Conservation (phyloP, 2,797 vertebrate species). For the Sebastolobus altivelis region DNA sequence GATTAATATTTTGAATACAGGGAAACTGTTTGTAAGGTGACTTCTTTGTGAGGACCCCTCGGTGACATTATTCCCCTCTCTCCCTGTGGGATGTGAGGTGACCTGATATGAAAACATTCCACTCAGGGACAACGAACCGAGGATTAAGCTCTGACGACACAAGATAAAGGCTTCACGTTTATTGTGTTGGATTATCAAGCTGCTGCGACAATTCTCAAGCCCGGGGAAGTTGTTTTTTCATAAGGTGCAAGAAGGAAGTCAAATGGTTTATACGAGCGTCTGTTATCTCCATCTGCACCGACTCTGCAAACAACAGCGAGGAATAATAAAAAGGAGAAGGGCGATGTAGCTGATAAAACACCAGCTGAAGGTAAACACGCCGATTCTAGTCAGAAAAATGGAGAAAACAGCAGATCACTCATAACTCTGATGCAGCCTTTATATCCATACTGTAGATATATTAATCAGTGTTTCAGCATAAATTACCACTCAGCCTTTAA, state of each 20-base stretch:
- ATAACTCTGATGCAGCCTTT: slow-evolving; percentile 9
- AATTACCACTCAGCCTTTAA: slow-evolving; percentile 37
- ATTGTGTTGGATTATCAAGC: slow-evolving; percentile 45
- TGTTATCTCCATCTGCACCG: slow-evolving; percentile 37
- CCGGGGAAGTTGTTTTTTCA: slow-evolving; percentile 17
- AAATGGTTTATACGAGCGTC: slow-evolving; percentile 42
- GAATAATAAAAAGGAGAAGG: slow-evolving; percentile 26
- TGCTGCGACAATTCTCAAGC: slow-evolving; percentile 14
- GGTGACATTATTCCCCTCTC: slow-evolving; percentile 15
- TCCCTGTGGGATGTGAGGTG: slow-evolving; percentile 20
- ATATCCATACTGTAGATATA: slow-evolving; percentile 1
- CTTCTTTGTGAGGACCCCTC: slow-evolving; percentile 24
- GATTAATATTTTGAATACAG: not conserved
- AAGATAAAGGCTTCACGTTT: slow-evolving; percentile 47
- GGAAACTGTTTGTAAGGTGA: not conserved
- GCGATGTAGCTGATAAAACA: not conserved
- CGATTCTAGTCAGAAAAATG: not conserved
- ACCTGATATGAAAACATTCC: slow-evolving; percentile 39
- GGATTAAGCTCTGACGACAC: slow-evolving; percentile 43
- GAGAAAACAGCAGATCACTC: slow-evolving; percentile 2
- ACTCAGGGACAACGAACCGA: not conserved
- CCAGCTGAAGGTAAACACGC: slow-evolving; percentile 2
- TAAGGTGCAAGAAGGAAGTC: slow-evolving; percentile 13
- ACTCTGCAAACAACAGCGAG: slow-evolving; percentile 32
- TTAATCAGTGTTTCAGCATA: slow-evolving; percentile 3